Base-by-base conservation (phyloP, 2,113 vertebrate species). In the Empidonax alnorum region DNA sequence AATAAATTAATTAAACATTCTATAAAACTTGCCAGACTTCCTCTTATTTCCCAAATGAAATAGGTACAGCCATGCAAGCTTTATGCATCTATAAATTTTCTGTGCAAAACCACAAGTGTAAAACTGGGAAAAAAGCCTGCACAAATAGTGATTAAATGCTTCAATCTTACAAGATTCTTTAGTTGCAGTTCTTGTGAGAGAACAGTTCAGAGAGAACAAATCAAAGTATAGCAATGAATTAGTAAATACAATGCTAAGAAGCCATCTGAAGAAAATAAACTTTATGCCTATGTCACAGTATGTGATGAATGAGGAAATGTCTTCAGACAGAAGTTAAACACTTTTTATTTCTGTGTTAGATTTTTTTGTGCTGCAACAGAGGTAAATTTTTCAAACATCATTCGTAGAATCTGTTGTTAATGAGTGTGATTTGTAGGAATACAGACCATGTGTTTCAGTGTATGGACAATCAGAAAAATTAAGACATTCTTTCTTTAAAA, bases 281-380 rank as follows among this genome's bases (percentile, higher is more conserved):
- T 63, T 72, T 12, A 63, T 2, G 6, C 7, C 11, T 85, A 2
- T 44, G 2, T 58, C 28, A 61, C 15, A 79, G 20, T 24, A 59
- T 7, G 5, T 72, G 14, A 84, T 19, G 21, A 63, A 84, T 47
- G 7, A 62, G 7, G 13, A 84, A 69, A 5, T 22, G 1, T 66
- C 33, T 87, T 71, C 39, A 75, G 20, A 50, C 2, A 30, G 7
- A 83, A 71, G 2, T 30, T 53, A 69, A 55, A 2, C 10, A n/a
- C 9, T n/a, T 66, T 61, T 58, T 56, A 12, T 11, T 0, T 37
- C 7, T 69, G 3, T 46, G 3, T 44, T 4, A 5, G 3, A 2
- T 2, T 15, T 9, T 46, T 72, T 55, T 49, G 5, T 55, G 7
- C 20, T 4, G 3, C 16, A 7, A 35, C 6, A 41, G 78, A 67